A percentile compares a stretch with the other conserved stretches of the same genome.
Conservation (phyloP, 1,140 invertebrate species). For the Brachionus paranguensis region DNA sequence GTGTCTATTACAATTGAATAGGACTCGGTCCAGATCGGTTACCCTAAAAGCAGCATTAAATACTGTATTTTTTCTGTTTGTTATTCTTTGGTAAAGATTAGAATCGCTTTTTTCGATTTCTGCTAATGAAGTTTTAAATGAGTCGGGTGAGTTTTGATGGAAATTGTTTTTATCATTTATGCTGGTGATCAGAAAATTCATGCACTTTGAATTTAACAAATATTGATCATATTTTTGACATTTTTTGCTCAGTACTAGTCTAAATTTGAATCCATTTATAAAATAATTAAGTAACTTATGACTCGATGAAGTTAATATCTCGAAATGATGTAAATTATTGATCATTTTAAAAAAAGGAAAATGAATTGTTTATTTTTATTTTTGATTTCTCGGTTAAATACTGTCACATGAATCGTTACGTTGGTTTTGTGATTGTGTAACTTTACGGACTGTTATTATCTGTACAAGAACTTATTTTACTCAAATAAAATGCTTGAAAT, state of each 20-base stretch:
- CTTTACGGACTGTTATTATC: neutral
- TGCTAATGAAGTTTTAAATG: conserved; percentile 17
- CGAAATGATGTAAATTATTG: conserved; percentile 36
- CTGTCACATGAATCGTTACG: neutral
- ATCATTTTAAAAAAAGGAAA: conserved; percentile 18
- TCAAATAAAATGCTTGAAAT: neutral
- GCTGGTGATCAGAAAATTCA: conserved; percentile 33
- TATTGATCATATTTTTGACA: conserved; percentile 16
- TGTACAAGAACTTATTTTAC: neutral
- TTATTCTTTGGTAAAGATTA: neutral
- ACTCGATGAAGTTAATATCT: conserved; percentile 22
- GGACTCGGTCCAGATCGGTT: conserved; percentile 10
- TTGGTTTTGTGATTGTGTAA: neutral
- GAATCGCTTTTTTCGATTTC: neutral
- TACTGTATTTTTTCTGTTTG: neutral
- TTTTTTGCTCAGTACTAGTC: neutral
- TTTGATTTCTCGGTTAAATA: neutral
- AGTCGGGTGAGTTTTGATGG: neutral
- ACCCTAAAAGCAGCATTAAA: conserved; percentile 36
- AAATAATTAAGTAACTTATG: neutral
- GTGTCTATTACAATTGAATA: conserved; percentile 12
- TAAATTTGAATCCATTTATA: conserved; percentile 36
- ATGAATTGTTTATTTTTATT: neutral
- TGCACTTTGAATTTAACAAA: conserved; percentile 21
- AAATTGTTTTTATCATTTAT: neutral